Evolutionary conservation across 2,888 invertebrate species (phyloP).

Genomic region (Lithophane semibrunnea): DNA sequence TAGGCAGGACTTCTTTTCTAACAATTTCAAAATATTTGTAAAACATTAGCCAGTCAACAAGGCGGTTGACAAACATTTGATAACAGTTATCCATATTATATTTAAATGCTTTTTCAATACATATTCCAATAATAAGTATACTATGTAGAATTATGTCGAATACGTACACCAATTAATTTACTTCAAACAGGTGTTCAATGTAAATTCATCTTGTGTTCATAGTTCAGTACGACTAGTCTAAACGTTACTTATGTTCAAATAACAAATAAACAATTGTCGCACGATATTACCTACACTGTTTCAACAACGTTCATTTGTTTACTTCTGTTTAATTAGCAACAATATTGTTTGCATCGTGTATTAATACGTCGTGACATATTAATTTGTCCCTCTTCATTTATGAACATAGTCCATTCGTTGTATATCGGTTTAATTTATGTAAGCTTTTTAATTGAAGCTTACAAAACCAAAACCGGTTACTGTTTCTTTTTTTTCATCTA

Average conservation of each 20-base stretch:
- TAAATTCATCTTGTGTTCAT: slow-evolving; percentile 2
- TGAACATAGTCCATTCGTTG: not conserved
- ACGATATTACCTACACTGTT: slow-evolving; percentile 1
- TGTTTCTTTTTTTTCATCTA: too few relatives aligned
- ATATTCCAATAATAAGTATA: too few relatives aligned
- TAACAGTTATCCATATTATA: too few relatives aligned
- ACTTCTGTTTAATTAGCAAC: slow-evolving; percentile 23
- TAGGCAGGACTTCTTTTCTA: too few relatives aligned
- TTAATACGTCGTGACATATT: slow-evolving; percentile 1
- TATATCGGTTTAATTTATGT: too few relatives aligned
- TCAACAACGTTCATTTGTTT: slow-evolving; percentile 26
- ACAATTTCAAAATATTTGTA: too few relatives aligned
- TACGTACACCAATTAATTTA: slow-evolving; percentile 9
- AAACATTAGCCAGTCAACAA: too few relatives aligned
- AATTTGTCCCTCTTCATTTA: not conserved
- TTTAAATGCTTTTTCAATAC: not conserved
- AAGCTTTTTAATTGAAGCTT: too few relatives aligned
- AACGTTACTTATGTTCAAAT: slow-evolving; percentile 25
- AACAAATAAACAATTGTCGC: slow-evolving; percentile 42
- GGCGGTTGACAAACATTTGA: too few relatives aligned
- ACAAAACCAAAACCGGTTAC: too few relatives aligned
- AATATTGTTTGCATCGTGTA: slow-evolving; percentile 34
- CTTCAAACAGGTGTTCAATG: not conserved
- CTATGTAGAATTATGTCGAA: not conserved
- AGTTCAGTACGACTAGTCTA: slow-evolving; percentile 8